phyloP scores from a whole-genome alignment of 1,140 invertebrate species.

The Ceratoteleas bidentatus region DNA sequence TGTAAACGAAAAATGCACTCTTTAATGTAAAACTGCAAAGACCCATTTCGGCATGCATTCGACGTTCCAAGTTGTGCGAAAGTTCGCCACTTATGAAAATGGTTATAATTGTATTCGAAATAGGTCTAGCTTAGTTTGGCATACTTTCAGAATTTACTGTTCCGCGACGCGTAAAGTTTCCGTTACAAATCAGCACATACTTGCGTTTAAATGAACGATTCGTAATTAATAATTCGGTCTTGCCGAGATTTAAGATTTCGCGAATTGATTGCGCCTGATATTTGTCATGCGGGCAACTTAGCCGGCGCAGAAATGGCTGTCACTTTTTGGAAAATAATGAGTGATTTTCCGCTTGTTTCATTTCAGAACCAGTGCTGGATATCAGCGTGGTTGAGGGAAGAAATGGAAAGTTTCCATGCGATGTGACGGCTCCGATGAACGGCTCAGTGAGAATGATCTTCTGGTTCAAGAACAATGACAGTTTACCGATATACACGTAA shows the following conservation, averaged over 20 bases:
- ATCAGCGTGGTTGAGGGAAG: conserved; percentile 91
- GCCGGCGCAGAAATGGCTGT: too few relatives aligned
- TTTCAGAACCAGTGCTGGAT: conserved; percentile 86
- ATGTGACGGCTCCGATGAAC: conserved; percentile 89
- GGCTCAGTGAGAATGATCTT: conserved; percentile 94
- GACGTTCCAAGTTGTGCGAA: conserved; percentile 2
- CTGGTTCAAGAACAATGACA: conserved; percentile 93
- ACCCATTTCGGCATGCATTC: conserved; percentile 2
- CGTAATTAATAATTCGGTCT: too few relatives aligned
- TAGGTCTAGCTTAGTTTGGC: conserved; percentile 7
- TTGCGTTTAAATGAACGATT: neutral
- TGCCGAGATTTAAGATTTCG: too few relatives aligned
- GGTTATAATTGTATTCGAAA: conserved; percentile 7
- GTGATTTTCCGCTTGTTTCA: neutral
- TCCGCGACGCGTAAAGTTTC: neutral
- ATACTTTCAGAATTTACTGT: conserved; percentile 8
- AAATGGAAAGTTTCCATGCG: conserved; percentile 90
- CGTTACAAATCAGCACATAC: conserved; percentile 1
- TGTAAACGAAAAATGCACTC: too few relatives aligned
- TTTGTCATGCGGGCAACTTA: too few relatives aligned
- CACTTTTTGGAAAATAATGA: too few relatives aligned
- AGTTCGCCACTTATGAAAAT: conserved; percentile 7
- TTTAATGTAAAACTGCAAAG: too few relatives aligned
- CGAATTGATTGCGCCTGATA: too few relatives aligned
- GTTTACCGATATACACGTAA: conserved; percentile 93